Evolutionary conservation across 2,797 vertebrate species (phyloP).

Genomic region (Peromyscus aztecus): DNA sequence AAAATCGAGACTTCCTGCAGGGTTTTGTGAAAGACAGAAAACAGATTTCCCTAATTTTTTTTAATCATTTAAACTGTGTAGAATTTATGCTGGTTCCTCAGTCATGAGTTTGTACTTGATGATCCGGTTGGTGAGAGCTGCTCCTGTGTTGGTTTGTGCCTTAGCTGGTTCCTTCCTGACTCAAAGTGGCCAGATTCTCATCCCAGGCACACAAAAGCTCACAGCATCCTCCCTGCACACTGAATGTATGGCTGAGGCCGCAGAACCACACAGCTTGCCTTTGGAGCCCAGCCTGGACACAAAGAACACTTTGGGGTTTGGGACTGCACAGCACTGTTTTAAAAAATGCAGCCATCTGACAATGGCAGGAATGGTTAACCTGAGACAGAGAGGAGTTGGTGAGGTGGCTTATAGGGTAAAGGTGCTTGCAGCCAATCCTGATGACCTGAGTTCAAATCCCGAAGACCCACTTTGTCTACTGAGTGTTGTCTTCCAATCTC

Average conservation of each 20-base stretch:
- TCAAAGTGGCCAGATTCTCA: not conserved
- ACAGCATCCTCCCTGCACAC: accelerated
- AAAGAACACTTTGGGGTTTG: not conserved
- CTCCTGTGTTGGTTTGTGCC: too few relatives aligned
- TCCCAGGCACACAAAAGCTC: not conserved
- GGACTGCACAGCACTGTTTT: not conserved
- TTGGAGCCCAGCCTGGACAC: not conserved
- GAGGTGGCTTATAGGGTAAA: not conserved
- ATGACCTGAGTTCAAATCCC: not conserved
- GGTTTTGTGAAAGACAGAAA: not conserved
- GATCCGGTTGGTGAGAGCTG: accelerated
- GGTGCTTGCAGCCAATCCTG: not conserved
- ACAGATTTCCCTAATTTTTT: not conserved
- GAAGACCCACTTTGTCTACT: not conserved
- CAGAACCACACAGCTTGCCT: accelerated
- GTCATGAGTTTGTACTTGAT: not conserved
- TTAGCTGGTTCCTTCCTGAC: not conserved
- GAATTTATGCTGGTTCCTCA: not conserved
- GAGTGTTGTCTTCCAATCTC: not conserved
- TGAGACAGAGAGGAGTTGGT: accelerated
- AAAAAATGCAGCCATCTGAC: accelerated
- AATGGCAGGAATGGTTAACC: accelerated
- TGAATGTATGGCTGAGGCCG: not conserved
- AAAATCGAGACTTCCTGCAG: accelerated
- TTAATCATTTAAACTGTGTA: not conserved